Base-by-base conservation (phyloP, 1,140 invertebrate genomes). In the Cepaea nemoralis region DNA sequence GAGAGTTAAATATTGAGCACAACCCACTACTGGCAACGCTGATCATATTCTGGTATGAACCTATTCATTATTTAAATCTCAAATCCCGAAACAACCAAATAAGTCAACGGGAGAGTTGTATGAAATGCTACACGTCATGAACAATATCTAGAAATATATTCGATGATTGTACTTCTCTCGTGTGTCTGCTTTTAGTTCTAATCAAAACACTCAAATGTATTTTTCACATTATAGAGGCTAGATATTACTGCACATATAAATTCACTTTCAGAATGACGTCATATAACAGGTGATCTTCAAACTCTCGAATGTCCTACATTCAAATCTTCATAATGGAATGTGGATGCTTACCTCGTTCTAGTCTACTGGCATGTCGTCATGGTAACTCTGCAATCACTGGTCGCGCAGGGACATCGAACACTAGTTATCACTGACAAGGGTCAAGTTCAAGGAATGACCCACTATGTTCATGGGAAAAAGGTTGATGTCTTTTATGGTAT, bases 401-500 rank as follows among this genome's bases (percentile, higher is more conserved):
- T 31, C n/a, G 33, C 73, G 6, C 73, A 31, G 1, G 78, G 16
- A n/a, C 42, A 59, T 33, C 66, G 74, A 1, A 83, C 83, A 22
- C 82, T 86, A 22, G 66, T 83, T 22, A 55, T 82, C 8, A 90
- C 89, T 55, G 86, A 87, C 22, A 90, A 89, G 45, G 89, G 89
- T 0, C 59, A 69, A n/a, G 83, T 90, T 12, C 76, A 81, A n/a
- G 89, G 89, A 24, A 63, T 82, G 40, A 76, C 82, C 14, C 37
- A 81, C 8, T 78, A 77, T 35, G 83, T 86, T 35, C 77, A 87
- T 35, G 96, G 95, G 12, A 94, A 95, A 88, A 94, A 97, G 86
- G 95, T 98, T 27, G 96, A 98, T 90, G 95, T 95, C 0, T 99
- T 96, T 94, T 93, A 96, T 85, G 96, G 96, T 33, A 97, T 98